Evolutionary conservation across 1,140 invertebrate genomes (phyloP), one percentile per base, ranked within the genome.

Genomic region (Globodera rostochiensis): DNA sequence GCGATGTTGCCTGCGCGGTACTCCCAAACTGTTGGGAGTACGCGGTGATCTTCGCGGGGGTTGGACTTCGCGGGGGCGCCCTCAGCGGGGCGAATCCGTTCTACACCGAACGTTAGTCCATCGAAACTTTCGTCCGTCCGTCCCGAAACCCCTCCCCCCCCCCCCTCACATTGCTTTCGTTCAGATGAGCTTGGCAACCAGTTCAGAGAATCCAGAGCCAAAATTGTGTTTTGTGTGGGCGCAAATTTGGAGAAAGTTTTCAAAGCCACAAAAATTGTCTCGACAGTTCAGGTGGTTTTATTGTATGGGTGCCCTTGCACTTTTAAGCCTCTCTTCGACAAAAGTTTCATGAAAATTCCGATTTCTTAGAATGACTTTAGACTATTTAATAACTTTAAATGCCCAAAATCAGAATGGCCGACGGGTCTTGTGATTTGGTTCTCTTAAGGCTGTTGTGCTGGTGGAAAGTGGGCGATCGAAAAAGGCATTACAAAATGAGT

Each of bases 11-110:
- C 36, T 76, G 45, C 13, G 21, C 84, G 15, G 74, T 79, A 6
- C 36, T 87, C 25, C 85, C 57, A 13, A 86, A 86, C 77, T 86
- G 80, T 25, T 86, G 85, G 85, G 75, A 86, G 74, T 86, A 79
- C 70, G 80, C 81, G 19, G 21, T 80, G 21, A 84, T 87, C 45
- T 86, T 86, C 73, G 15, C 69, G 46, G 86, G 85, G 19, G 66
- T 83, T 46, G 75, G 13, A 60, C 45, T 87, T 46, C 70, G 84
- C 47, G 85, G 85, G 7, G 85, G 85, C 74, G 84, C 82, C 21
- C 75, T 83, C 15, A 86, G 84, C 75, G 86, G 84, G n/a, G 84
- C 86, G 6, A 86, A 80, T 60, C 57, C 71, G 25, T 57, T 74
- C 13, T 86, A 83, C 57, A 86, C 85, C 47, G 67, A 87, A 47